Percentiles rank a stretch among this genome's conserved stretches.
phyloP scores from a whole-genome alignment of 2,113 vertebrate species.

The Forbesichthys papilliferus region DNA sequence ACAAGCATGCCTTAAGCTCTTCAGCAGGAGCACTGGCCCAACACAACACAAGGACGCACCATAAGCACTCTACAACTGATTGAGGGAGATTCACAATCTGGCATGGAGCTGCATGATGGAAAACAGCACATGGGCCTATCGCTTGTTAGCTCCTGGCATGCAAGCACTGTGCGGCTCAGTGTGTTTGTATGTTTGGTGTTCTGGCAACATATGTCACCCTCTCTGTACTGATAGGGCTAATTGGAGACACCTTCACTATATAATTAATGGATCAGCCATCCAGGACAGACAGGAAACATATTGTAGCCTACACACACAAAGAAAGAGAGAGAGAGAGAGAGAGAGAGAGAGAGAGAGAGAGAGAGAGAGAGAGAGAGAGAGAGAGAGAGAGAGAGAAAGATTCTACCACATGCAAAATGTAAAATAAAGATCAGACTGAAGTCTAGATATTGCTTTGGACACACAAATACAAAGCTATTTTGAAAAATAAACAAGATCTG shows the following conservation, averaged over 20 bases:
- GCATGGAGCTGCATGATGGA: slow-evolving; percentile 55
- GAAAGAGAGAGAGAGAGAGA: slow-evolving; percentile 1
- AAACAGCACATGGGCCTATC: slow-evolving; percentile 60
- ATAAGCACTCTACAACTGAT: slow-evolving; percentile 57
- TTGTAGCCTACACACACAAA: not conserved
- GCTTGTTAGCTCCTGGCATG: slow-evolving; percentile 68
- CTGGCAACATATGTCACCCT: slow-evolving; percentile 63
- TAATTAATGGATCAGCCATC: slow-evolving; percentile 23
- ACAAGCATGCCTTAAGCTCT: slow-evolving; percentile 67
- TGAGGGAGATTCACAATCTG: slow-evolving; percentile 68
- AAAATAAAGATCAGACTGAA: too few species aligned
- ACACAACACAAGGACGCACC: slow-evolving; percentile 47
- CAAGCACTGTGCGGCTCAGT: slow-evolving; percentile 44
- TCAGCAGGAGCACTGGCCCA: slow-evolving; percentile 58
- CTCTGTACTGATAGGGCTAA: slow-evolving; percentile 25
- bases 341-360: slow-evolving; percentile 4
- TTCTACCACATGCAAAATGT: too few species aligned
- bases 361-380: not conserved
- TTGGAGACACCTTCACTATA: slow-evolving; percentile 39
- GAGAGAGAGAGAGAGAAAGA: not conserved
- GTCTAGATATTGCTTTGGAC: too few species aligned
- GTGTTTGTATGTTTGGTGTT: slow-evolving; percentile 57
- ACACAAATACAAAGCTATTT: too few species aligned
- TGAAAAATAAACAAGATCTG: too few species aligned
- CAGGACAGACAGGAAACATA: not conserved